Evolutionary conservation across 2,888 invertebrate genomes (phyloP), one percentile per base, ranked within the genome.

Genomic region (Aleiodes leptofemur): DNA sequence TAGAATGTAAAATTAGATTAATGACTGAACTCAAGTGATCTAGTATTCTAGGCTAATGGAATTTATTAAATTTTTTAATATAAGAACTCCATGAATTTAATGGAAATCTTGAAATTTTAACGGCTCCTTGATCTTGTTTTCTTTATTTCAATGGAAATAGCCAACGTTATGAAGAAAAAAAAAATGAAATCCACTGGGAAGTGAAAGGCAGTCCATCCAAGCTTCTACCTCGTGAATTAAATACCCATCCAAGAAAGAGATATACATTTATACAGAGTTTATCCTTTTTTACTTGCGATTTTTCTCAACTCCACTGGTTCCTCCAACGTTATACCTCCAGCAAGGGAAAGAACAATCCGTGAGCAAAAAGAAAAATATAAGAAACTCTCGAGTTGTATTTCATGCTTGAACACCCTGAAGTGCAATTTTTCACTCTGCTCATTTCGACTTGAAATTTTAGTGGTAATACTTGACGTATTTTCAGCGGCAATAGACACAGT

Each of bases 191-290:
- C 51, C 13, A 14, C 14, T 51, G n/a, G 14, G 51, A 51, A 51
- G 14, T 51, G 51, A 51, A 8, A 51, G 7, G 14, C 51, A 51
- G 51, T n/a, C 14, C 14, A 51, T 51, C 29, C 57, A 1, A 57
- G 57, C 13, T 23, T 61, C 64, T 14, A 14, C n/a, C 64, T 64
- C 38, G 14, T 64, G 64, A 64, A 43, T 64, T 64, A 64, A 64
- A 43, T 16, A 43, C 43, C 64, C 43, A 43, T 38, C 64, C 34
- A n/a, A 29, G 59, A n/a, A 23, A 64, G 38, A 64, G 34, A 34
- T 34, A 34, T 57, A 31, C 31, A 57, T 57, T 57, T 34, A 34
- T 59, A 59, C 59, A 34, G 31, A 59, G 11, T n/a, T 16, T n/a
- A 31, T 34, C n/a, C 14, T 16, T 14, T 34, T 59, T 59, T 59